These are phyloP conservation scores for Spermophilus dauricus DNA, from an alignment of 2,113 vertebrate species.

Conservation along the genomic window DNA sequence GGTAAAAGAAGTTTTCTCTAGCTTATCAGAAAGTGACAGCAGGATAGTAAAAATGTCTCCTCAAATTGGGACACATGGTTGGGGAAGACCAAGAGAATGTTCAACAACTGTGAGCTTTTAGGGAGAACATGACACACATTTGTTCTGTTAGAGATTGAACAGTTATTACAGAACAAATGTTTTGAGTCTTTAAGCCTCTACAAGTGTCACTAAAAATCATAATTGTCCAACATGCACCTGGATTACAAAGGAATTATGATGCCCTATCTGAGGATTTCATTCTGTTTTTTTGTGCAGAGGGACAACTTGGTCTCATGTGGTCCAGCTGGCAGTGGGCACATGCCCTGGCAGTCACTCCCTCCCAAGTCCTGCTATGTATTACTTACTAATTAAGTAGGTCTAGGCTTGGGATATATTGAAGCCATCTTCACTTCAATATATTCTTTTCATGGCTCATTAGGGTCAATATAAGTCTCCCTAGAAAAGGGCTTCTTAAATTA, in stretches of 20 bases:
- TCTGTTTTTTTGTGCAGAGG: neutral
- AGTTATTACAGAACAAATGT: neutral
- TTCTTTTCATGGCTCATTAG: neutral
- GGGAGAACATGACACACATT: neutral
- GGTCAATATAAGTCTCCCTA: neutral
- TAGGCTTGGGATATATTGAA: neutral
- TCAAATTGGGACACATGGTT: neutral
- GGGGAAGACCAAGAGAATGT: neutral
- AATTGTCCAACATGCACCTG: neutral
- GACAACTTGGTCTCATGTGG: neutral
- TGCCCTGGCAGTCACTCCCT: neutral
- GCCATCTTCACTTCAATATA: neutral
- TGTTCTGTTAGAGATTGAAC: neutral
- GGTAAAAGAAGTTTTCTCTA: neutral
- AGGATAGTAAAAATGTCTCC: neutral
- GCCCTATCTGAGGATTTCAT: neutral
- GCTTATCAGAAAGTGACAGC: neutral
- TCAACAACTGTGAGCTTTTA: neutral
- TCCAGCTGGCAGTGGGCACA: neutral
- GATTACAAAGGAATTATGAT: neutral
- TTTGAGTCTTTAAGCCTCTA: neutral
- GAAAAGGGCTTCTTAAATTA: slow-evolving; percentile 12
- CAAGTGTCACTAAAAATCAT: neutral
- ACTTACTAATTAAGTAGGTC: neutral
- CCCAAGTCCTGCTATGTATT: neutral